Conservation (phyloP, 1,140 invertebrate species). For the Macrobrachium rosenbergii region DNA sequence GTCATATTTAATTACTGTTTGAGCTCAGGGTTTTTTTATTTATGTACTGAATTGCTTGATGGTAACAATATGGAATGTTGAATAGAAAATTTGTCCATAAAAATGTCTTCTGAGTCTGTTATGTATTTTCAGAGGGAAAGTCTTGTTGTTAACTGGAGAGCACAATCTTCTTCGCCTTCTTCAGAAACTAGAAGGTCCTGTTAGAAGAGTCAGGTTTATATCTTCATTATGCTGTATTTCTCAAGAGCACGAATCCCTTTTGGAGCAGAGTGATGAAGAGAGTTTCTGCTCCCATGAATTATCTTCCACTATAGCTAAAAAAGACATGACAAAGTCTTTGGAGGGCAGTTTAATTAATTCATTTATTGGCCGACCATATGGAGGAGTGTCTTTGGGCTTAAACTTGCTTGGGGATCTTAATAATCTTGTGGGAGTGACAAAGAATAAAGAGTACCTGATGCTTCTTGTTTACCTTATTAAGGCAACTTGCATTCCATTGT, state of each 20-base stretch:
- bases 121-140: constrained; percentile 39
- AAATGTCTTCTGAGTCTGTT: not conserved
- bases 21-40: not conserved
- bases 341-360: not conserved
- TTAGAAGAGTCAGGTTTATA: constrained; percentile 48
- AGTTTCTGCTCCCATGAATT: not conserved
- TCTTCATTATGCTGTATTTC: constrained; percentile 19
- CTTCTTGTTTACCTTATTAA: constrained; percentile 42
- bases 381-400: constrained; percentile 23
- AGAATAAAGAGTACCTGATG: constrained; percentile 38
- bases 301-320: too few species aligned
- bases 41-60: not conserved
- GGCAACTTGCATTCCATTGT: constrained; percentile 45
- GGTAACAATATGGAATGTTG: not conserved
- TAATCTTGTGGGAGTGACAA: constrained; percentile 30
- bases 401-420: constrained; percentile 36
- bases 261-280: not conserved
- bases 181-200: constrained; percentile 24
- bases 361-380: not conserved
- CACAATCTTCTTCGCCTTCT: constrained; percentile 37
- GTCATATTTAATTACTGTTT: not conserved
- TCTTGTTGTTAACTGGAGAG: constrained; percentile 28
- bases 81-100: not conserved
- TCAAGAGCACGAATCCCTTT: not conserved
- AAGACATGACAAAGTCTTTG: not conserved